These are phyloP conservation scores for Zaprionus ornatus DNA, from an alignment of 1,140 invertebrate genomes.

Conservation along the genomic window DNA sequence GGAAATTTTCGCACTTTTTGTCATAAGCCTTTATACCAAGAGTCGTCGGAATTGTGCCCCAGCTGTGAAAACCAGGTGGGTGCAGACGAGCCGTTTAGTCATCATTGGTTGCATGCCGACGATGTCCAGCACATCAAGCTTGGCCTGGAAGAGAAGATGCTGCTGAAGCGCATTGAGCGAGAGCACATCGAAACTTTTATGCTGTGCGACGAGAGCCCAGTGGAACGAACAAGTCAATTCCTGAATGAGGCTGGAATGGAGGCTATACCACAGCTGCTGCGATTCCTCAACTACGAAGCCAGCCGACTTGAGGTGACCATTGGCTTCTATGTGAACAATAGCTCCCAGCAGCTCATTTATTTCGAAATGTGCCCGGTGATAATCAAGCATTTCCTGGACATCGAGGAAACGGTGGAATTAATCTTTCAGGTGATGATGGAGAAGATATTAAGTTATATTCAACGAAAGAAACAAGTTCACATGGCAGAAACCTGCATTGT, in stretches of 20 bases:
- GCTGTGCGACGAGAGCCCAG: slow-evolving; percentile 55
- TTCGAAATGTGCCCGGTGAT: slow-evolving; percentile 45
- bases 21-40: slow-evolving; percentile 45
- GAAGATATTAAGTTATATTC: slow-evolving; percentile 60
- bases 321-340: slow-evolving; percentile 60
- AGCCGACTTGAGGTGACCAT: slow-evolving; percentile 41
- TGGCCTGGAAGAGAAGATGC: slow-evolving; percentile 16
- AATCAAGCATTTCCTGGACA: slow-evolving; percentile 55
- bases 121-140: slow-evolving; percentile 38
- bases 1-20: slow-evolving; percentile 42
- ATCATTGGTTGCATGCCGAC: slow-evolving; percentile 44
- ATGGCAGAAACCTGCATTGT: slow-evolving; percentile 53
- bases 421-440: slow-evolving; percentile 60
- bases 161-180: slow-evolving; percentile 48
- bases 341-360: slow-evolving; percentile 35
- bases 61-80: slow-evolving; percentile 43
- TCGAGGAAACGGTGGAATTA: slow-evolving; percentile 59
- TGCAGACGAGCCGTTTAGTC: slow-evolving; percentile 46
- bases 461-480: slow-evolving; percentile 27
- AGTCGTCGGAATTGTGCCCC: slow-evolving; percentile 23
- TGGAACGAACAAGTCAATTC: slow-evolving; percentile 48
- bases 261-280: slow-evolving; percentile 53
- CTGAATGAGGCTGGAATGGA: slow-evolving; percentile 59
- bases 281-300: slow-evolving; percentile 52
- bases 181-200: slow-evolving; percentile 53